Conservation (phyloP, 2,797 vertebrate genomes). For the Rhyacichthys aspro region DNA sequence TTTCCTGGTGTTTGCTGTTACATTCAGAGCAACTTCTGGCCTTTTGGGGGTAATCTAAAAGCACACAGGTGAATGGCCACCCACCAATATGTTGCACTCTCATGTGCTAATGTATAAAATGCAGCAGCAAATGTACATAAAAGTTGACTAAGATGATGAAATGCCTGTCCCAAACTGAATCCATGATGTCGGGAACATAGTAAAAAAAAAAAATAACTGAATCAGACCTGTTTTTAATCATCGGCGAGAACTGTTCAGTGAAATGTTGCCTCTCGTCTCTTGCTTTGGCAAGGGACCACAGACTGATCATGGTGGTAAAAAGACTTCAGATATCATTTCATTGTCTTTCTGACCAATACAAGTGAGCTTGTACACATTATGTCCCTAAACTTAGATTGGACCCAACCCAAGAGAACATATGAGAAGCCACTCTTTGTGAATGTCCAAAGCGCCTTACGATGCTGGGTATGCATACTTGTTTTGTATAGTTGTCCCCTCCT, state of each 20-base stretch:
- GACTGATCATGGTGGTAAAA: constrained; percentile 19
- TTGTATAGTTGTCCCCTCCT: constrained; percentile 44
- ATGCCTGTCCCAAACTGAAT: constrained; percentile 7
- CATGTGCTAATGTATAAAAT: constrained; percentile 8
- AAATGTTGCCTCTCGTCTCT: constrained; percentile 12
- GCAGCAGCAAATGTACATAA: constrained; percentile 7
- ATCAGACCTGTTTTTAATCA: constrained; percentile 6
- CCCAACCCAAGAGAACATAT: constrained; percentile 9
- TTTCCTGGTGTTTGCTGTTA: constrained; percentile 33
- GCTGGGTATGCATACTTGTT: constrained; percentile 53
- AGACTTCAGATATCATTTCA: constrained; percentile 5
- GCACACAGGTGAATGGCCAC: constrained; percentile 52
- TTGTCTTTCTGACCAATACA: constrained; percentile 11
- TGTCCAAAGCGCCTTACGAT: constrained; percentile 76
- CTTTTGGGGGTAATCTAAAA: constrained; percentile 40
- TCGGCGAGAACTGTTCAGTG: constrained; percentile 1
- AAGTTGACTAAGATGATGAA: constrained; percentile 2
- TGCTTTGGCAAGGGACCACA: constrained; percentile 4
- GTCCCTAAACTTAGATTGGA: constrained; percentile 27
- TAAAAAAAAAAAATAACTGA: background rate
- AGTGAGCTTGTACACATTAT: constrained; percentile 46
- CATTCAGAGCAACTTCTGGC: constrained; percentile 18
- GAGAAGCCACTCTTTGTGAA: constrained; percentile 49
- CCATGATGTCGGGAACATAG: background rate
- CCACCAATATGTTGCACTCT: constrained; percentile 21